Evolutionary conservation across 2,888 invertebrate genomes (phyloP).

Genomic region (Apomyelois bistriatella): DNA sequence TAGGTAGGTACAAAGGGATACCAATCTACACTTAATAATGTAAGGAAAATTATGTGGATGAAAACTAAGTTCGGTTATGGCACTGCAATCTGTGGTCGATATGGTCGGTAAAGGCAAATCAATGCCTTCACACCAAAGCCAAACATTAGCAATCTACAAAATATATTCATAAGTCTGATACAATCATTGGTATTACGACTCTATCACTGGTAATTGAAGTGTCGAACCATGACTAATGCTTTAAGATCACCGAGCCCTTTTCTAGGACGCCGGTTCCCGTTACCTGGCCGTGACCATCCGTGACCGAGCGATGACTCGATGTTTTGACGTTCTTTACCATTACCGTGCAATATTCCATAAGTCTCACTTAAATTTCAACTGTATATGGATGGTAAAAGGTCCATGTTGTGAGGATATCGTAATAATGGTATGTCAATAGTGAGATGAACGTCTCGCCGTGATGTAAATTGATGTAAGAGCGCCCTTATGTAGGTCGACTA

Average conservation of each 20-base stretch:
- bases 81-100: too few relatives aligned
- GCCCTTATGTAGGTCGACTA: constrained; percentile 31
- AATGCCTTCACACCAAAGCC: too few relatives aligned
- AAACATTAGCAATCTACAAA: too few relatives aligned
- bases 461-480: constrained; percentile 23
- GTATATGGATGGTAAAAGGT: not conserved
- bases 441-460: constrained; percentile 2
- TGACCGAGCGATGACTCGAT: constrained; percentile 48
- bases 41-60: too few relatives aligned
- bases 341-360: constrained; percentile 20
- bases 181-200: not conserved
- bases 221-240: constrained; percentile 10
- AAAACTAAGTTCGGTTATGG: too few relatives aligned
- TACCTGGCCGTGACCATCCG: constrained; percentile 66
- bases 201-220: not conserved
- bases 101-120: too few relatives aligned
- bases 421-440: constrained; percentile 11
- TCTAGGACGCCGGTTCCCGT: constrained; percentile 63
- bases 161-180: not conserved
- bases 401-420: not conserved
- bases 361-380: not conserved
- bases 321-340: constrained; percentile 29
- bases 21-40: too few relatives aligned
- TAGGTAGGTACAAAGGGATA: too few relatives aligned
- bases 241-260: constrained; percentile 45